Evolutionary conservation across 2,113 vertebrate species (phyloP), one percentile per base, ranked within the genome.

Genomic region (Chiloscyllium plagiosum): DNA sequence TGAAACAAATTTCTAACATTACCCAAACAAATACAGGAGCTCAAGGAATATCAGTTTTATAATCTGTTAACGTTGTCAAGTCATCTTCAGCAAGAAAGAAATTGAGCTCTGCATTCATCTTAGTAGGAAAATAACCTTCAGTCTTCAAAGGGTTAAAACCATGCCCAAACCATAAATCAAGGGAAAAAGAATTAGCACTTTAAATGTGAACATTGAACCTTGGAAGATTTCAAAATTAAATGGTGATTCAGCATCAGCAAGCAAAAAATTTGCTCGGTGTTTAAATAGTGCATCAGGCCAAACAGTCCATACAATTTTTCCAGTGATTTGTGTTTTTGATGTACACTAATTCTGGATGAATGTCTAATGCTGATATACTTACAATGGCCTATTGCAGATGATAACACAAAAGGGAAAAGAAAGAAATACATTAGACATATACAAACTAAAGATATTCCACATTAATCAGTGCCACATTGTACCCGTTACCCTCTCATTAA

Each of bases 361-460:
- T 52, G 26, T 95, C 94, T 24, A 29, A 70, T 95, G 94, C 94
- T 72, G 69, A 52, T 95, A 95, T 97, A 97, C 97, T 97, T 96
- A 97, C 97, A 96, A 97, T 96, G 94, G 97, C 96, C 97, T 97
- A 96, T 65, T 66, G 72, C 86, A 96, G 94, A 96, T 52, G 92
- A 97, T 96, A 97, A 96, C 96, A 96, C 93, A 65, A 33, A 96
- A 96, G 95, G 95, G 96, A 96, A 24, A 97, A 97, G 96, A 95
- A 95, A 95, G 42, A 95, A 70, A 95, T 29, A 72, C 94, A 72
- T 95, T 95, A 95, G 94, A 72, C 94, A 95, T 94, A 70, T 70
- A 94, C 47, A 70, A 94, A 29, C 22, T 37, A 94, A 94, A 10
- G 3, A 72, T 50, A 70, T 47, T 94, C 22, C 93, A 94, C n/a